Evolutionary conservation across 2,797 vertebrate species (phyloP), one percentile per base, ranked within the genome.

Genomic region (Xyrichtys novacula): DNA sequence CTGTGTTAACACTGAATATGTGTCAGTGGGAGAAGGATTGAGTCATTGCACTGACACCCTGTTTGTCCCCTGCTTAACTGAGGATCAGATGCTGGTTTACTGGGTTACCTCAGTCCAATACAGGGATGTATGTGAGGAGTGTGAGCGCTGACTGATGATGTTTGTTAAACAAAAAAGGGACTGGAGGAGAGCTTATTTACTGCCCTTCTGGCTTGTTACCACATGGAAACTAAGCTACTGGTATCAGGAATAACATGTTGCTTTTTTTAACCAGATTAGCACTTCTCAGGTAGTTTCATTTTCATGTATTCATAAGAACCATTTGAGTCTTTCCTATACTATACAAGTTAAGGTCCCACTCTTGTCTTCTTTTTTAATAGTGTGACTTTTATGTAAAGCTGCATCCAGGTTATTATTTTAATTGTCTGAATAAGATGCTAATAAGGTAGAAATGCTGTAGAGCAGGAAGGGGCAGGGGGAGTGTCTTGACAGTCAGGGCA

Each of bases 11-110:
- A 19, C 60, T 69, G 62, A 47, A 69, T 73, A 44, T 55, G 29
- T 66, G 58, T 83, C 52, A 69, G 54, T 74, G 61, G 63, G 50
- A 80, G 49, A 78, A 66, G 48, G 59, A 65, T 61, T 49, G 40
- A 47, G 68, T 52, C 22, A 17, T 44, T 60, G 34, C 61, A 8
- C 58, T 17, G 43, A 71, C 74, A 55, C 32, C 60, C 43, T 55
- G 66, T 71, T 75, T 75, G 56, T 63, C 40, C 53, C 19, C 34
- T 14, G 42, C 53, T 74, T 80, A 62, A 65, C 8, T 31, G 65
- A 36, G 68, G 74, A 65, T 76, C 66, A 60, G 65, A 65, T 66
- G 55, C 48, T 48, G 52, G 40, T 17, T 76, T 80, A 69, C 76
- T 57, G 47, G 43, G 53, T 81, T 70, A 76, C 28, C 28, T 29